Evolutionary conservation across 2,113 vertebrate genomes (phyloP), one percentile per base, ranked within the genome.

Genomic region (Syngnathus floridae): DNA sequence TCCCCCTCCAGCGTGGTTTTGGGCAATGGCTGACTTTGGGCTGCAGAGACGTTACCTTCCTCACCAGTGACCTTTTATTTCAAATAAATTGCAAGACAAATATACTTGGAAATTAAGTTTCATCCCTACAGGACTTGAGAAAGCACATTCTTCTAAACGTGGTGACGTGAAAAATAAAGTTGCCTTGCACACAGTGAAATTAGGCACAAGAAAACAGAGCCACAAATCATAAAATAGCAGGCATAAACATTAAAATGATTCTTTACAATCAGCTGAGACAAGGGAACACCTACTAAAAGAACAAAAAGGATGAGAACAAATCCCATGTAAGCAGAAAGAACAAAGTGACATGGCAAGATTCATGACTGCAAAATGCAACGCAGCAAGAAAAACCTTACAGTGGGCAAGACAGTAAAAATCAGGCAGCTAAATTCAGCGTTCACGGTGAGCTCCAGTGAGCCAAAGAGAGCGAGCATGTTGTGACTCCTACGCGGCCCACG

Each of bases 401-500:
- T 10, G 9, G 71, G 69, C 26, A 70, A 76, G 61, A 51, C 72
- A 66, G 65, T 72, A 65, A 84, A 85, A 74, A 61, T 76, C 66
- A 64, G 62, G 58, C 71, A 75, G 71, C 80, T 84, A 80, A 83
- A 84, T 81, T 71, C 72, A 76, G 79, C 76, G 82, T 66, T 54
- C 72, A 77, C 58, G 80, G 74, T 11, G 59, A 82, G 75, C 65
- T 80, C 72, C 67, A 73, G 66, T 54, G n/a, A n/a, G n/a, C n/a
- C n/a, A n/a, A n/a, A n/a, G n/a, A n/a, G n/a, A n/a, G n/a, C n/a
- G n/a, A n/a, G n/a, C n/a, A n/a, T n/a, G n/a, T n/a, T n/a, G n/a
- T n/a, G 83, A 84, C 77, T 82, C 83, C 83, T 82, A 83, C 84
- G 49, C 82, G 14, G 80, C 82, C 83, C 79, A 84, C 85, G 79